A percentile compares a stretch with the other conserved stretches of the same genome.
Conservation (phyloP, 2,888 invertebrate genomes). For the Alsophila aescularia region DNA sequence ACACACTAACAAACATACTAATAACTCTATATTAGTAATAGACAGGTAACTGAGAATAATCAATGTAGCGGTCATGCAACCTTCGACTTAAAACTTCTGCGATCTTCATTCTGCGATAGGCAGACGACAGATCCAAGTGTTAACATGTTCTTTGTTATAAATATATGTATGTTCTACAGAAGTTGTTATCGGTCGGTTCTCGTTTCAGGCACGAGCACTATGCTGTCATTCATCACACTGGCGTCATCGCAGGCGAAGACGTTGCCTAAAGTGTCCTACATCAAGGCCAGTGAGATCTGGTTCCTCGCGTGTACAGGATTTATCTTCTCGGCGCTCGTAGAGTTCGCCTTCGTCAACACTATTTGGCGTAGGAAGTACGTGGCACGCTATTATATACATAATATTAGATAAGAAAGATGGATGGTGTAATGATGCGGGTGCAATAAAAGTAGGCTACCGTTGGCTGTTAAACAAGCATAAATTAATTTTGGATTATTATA, state of each 20-base stretch:
- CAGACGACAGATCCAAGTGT: no score
- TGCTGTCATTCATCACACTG: slow-evolving; percentile 94
- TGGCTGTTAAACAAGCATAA: not conserved
- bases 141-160: no score
- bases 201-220: slow-evolving; percentile 90
- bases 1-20: no score
- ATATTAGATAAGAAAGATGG: slow-evolving; percentile 23
- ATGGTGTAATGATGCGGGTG: not conserved
- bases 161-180: not conserved
- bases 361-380: slow-evolving; percentile 93
- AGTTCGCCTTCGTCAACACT: slow-evolving; percentile 95
- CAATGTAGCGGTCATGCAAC: no score
- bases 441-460: not conserved
- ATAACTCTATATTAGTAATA: no score
- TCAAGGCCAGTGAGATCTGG: slow-evolving; percentile 96
- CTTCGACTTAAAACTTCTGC: no score
- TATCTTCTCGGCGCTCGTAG: slow-evolving; percentile 93
- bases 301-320: slow-evolving; percentile 93
- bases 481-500: not conserved
- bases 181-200: slow-evolving; percentile 1
- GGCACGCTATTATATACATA: no score
- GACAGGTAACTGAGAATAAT: no score
- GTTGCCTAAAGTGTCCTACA: slow-evolving; percentile 94
- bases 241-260: slow-evolving; percentile 94
- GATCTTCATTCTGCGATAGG: no score